These are phyloP conservation scores for Peromyscus nudipes DNA, from an alignment of 2,797 vertebrate genomes.

Conservation along the genomic window DNA sequence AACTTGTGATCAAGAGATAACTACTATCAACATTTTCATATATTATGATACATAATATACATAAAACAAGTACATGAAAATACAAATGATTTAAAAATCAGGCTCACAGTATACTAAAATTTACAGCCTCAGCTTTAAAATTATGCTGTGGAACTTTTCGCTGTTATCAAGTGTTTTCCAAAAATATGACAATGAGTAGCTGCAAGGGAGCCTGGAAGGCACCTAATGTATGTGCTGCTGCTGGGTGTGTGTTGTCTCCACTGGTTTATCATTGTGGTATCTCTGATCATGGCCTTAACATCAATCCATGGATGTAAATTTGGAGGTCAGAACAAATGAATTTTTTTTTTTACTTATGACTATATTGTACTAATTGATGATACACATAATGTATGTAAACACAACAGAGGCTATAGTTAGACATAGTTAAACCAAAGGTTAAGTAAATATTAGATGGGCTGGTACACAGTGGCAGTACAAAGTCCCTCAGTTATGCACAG, in stretches of 20 bases:
- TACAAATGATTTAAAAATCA: not conserved
- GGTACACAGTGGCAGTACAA: fast-evolving
- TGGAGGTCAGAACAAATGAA: not conserved
- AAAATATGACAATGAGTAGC: not conserved
- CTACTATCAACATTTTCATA: not conserved
- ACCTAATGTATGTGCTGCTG: not conserved
- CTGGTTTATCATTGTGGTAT: not conserved
- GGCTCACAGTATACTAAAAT: not conserved
- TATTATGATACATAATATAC: not conserved
- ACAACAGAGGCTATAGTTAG: not conserved
- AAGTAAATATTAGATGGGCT: not conserved
- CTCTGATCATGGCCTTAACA: constrained; percentile 3
- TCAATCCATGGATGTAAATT: not conserved
- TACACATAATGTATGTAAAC: not conserved
- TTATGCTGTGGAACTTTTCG: not conserved
- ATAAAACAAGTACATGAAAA: not conserved
- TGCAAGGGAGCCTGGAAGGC: not conserved
- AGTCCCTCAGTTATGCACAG: not conserved
- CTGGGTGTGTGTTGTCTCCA: not conserved
- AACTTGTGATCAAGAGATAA: not conserved
- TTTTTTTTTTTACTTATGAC: not conserved
- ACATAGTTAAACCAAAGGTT: not conserved
- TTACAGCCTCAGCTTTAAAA: constrained; percentile 7
- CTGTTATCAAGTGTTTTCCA: not conserved
- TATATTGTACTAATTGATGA: not conserved